Conservation (phyloP, 2,113 vertebrate species). For the Hipposideros armiger region DNA sequence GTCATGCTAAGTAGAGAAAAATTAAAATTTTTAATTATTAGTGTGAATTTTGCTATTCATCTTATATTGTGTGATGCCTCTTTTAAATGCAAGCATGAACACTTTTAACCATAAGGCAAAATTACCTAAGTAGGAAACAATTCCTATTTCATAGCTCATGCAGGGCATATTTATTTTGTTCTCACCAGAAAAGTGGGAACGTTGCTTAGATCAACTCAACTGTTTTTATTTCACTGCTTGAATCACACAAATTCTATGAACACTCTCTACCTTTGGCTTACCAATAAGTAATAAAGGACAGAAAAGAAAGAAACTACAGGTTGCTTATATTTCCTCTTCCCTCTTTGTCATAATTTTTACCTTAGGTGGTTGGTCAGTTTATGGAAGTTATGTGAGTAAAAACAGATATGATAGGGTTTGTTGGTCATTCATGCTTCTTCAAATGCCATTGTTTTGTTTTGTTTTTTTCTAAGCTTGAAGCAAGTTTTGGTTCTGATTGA, state of each 20-base stretch:
- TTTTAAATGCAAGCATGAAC: neutral
- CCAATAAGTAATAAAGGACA: neutral
- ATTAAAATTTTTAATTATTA: constrained; percentile 35
- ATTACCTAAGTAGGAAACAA: neutral
- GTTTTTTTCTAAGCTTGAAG: neutral
- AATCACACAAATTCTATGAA: neutral
- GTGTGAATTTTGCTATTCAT: neutral
- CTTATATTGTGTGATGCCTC: neutral
- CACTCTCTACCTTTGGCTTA: neutral
- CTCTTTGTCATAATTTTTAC: neutral
- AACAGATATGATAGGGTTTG: neutral
- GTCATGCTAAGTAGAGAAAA: constrained; percentile 26
- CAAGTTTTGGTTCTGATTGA: neutral
- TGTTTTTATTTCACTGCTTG: neutral
- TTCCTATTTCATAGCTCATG: neutral
- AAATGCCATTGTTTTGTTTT: neutral
- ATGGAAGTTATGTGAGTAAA: neutral
- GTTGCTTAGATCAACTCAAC: neutral
- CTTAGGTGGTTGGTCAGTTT: neutral
- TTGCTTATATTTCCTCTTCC: neutral
- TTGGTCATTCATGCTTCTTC: neutral
- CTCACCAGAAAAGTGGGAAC: neutral
- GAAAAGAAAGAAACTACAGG: neutral
- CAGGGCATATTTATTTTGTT: neutral
- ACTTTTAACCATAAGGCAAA: neutral